Base-by-base conservation (phyloP, 2,888 invertebrate species). In the Cryptus armator region DNA sequence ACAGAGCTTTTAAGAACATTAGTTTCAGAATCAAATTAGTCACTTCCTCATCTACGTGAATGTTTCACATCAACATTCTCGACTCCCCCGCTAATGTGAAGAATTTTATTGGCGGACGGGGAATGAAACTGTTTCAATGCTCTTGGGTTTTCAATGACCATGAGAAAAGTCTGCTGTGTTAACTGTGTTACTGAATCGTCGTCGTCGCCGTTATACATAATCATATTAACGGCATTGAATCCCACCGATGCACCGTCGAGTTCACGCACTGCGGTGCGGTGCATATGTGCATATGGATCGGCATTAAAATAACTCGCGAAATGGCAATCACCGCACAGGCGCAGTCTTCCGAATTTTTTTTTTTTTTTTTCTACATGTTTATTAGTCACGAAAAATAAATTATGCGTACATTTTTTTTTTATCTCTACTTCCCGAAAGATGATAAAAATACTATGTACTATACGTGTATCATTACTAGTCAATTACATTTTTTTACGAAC, bases 41-140 rank as follows among this genome's bases (percentile, higher is more conserved):
- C 74, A 74, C 62, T 74, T 74, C 74, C 74, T 74, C 74, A 62
- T 74, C 74, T 59, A 19, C 74, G 74, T 74, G 74, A 62, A 59
- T 74, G 59, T 59, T 37, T 59, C 16, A 6, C 46, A 37, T 44
- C 44, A 59, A 62, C 32, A 24, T 74, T 32, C 29, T 62, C 74
- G 44, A 74, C 74, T 44, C 74, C 74, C 74, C 74, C 74, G 62
- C 74, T 44, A 29, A 10, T 46, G n/a, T 37, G 62, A 74, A 62
- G 74, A 74, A 62, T 74, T 74, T 74, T 74, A 74, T 74, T 46
- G 62, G 29, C 37, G 37, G 46, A 29, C 46, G 29, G 56, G 46
- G n/a, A 24, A 29, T 44, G 19, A 59, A 44, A 10, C 59, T 44
- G 59, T 16, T 43, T 71, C 59, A 32, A 59, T 59, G 59, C 59